Evolutionary conservation across 2,888 invertebrate species (phyloP), one percentile per base, ranked within the genome.

Genomic region (Latrodectus hesperus): DNA sequence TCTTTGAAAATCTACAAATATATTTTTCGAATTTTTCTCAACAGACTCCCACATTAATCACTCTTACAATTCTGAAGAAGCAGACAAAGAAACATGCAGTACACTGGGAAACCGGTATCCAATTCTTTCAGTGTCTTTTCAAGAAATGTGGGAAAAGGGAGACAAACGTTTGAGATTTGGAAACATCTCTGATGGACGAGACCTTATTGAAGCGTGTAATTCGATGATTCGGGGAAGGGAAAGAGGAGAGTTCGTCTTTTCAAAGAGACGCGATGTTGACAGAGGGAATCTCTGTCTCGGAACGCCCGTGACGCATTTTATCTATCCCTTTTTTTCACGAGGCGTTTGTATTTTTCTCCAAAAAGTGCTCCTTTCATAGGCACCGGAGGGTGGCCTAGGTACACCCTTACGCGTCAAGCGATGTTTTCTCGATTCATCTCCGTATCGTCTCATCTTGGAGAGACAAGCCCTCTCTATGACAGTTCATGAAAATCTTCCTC

Each of bases 171-270:
- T 60, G 60, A 60, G 12, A 22, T 68, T 17, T 26, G 67, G n/a
- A 76, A 78, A 53, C n/a, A 51, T 49, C 52, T 26, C 53, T 83
- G 70, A 83, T 83, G 64, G 70, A 22, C 65, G 17, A 64, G 51
- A 38, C 49, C 17, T 73, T 76, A 86, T 81, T 77, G 86, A 87
- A 87, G 76, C 86, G 86, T 87, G 86, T 81, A 87, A 87, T 87
- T 87, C 52, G 86, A 87, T 81, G 81, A 76, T 64, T 75, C 16
- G 64, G 64, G 78, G 64, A 79, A 79, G 74, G 67, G 65, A 55
- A 76, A 77, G 60, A 60, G 9, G 60, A 60, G 60, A 70, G 22
- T 26, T 70, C 14, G 17, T n/a, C 70, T 49, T 70, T 70, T 70
- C 70, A 38, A 38, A 16, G 38, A 70, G 49, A 70, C n/a, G 12